A percentile compares a stretch with the other conserved stretches of the same genome.
These are phyloP conservation scores for Leguminivora glycinivorella DNA, from an alignment of 1,140 invertebrate species.

Conservation along the genomic window DNA sequence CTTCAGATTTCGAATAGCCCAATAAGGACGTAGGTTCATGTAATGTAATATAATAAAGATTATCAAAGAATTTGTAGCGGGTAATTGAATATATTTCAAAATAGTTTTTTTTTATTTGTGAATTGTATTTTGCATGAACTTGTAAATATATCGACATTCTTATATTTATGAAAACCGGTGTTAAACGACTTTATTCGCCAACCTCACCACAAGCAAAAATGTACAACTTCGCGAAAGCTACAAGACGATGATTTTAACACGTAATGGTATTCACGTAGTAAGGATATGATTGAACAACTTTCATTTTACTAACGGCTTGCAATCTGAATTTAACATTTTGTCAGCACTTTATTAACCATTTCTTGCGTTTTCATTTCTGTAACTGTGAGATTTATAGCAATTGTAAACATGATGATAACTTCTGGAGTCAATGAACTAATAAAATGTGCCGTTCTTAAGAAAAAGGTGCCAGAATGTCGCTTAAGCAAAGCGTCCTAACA, in stretches of 20 bases:
- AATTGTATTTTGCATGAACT: neutral
- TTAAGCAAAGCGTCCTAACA: no score
- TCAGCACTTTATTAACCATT: neutral
- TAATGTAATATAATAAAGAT: no score
- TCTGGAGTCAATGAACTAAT: neutral
- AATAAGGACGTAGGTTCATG: no score
- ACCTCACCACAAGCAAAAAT: neutral
- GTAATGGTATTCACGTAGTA: neutral
- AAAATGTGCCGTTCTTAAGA: no score
- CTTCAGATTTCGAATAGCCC: no score
- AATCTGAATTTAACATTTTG: neutral
- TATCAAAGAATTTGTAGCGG: no score
- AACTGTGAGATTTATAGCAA: neutral
- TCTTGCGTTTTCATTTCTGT: neutral
- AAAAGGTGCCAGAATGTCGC: no score
- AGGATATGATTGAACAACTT: constrained; percentile 2
- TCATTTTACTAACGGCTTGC: neutral
- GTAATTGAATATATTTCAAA: no score
- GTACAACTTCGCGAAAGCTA: neutral
- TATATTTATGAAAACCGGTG: neutral
- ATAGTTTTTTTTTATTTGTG: neutral
- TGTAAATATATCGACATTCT: neutral
- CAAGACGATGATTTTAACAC: neutral
- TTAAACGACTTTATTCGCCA: neutral
- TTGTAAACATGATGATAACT: neutral